Percentiles rank a stretch among this genome's conserved stretches.
phyloP scores from a whole-genome alignment of 2,888 invertebrate genomes.

The Cataglyphis albicans region DNA sequence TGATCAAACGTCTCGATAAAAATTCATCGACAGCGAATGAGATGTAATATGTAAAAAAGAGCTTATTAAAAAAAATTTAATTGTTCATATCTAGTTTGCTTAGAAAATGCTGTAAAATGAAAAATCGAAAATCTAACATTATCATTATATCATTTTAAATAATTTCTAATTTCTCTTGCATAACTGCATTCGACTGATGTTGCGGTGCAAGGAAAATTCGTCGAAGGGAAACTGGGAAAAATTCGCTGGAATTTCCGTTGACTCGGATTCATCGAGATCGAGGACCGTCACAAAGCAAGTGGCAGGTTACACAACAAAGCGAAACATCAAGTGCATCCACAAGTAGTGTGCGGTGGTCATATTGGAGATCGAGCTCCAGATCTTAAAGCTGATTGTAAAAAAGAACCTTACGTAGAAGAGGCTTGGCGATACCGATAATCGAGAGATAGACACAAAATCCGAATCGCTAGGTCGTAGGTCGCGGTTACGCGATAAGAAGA shows the following conservation, averaged over 20 bases:
- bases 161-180: not conserved
- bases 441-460: constrained; percentile 64
- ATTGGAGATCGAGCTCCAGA: constrained; percentile 13
- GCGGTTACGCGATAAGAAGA: constrained; percentile 40
- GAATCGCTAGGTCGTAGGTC: constrained; percentile 63
- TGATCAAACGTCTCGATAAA: not conserved
- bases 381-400: constrained; percentile 52
- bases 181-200: not conserved
- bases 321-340: constrained; percentile 43
- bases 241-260: not conserved
- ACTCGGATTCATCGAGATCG: constrained; percentile 1
- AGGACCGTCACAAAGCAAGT: not conserved
- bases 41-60: constrained; percentile 23
- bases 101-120: not conserved
- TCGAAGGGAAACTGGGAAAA: constrained; percentile 35
- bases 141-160: not conserved
- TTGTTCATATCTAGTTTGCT: not conserved
- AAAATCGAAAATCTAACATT: not conserved
- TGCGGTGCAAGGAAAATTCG: constrained; percentile 39
- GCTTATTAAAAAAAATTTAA: not conserved
- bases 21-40: not conserved
- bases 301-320: constrained; percentile 12
- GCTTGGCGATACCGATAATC: constrained; percentile 26
- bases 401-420: constrained; percentile 60
- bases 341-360: constrained; percentile 25